Evolutionary conservation across 2,113 vertebrate genomes (phyloP).

Genomic region (Urocynchramus pylzowi): DNA sequence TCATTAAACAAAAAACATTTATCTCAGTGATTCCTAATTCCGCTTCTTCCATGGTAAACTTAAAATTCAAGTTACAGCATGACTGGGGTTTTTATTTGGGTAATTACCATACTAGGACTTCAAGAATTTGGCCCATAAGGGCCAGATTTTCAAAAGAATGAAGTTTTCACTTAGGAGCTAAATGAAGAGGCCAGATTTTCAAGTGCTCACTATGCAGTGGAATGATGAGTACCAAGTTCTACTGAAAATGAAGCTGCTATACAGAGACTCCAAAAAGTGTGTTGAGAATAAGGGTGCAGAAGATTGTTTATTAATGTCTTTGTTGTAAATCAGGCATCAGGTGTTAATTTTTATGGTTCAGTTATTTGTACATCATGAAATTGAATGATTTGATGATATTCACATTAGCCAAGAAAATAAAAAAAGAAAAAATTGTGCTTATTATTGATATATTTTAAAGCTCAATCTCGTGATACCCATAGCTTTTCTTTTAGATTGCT

Average conservation of each 20-base stretch:
- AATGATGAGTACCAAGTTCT: background rate
- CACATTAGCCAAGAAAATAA: background rate
- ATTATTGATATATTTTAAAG: background rate
- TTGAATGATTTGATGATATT: background rate
- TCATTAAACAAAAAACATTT: background rate
- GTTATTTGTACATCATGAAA: background rate
- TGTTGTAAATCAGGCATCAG: background rate
- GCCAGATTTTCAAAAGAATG: background rate
- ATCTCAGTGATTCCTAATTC: background rate
- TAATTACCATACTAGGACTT: background rate
- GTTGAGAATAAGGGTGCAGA: background rate
- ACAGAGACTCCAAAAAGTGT: background rate
- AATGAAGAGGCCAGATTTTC: background rate
- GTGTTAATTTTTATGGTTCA: background rate
- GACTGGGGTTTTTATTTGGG: background rate
- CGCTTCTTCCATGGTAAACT: background rate
- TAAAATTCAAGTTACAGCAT: background rate
- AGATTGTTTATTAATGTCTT: background rate
- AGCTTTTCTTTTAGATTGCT: background rate
- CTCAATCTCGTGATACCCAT: background rate
- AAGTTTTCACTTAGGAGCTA: background rate
- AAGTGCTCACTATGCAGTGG: accelerated
- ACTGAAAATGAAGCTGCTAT: accelerated
- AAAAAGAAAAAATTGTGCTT: background rate
- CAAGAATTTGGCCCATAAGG: background rate